Evolutionary conservation across 23 tunicate genomes (phyloP).

Genomic region (Trididemnum clinides): DNA sequence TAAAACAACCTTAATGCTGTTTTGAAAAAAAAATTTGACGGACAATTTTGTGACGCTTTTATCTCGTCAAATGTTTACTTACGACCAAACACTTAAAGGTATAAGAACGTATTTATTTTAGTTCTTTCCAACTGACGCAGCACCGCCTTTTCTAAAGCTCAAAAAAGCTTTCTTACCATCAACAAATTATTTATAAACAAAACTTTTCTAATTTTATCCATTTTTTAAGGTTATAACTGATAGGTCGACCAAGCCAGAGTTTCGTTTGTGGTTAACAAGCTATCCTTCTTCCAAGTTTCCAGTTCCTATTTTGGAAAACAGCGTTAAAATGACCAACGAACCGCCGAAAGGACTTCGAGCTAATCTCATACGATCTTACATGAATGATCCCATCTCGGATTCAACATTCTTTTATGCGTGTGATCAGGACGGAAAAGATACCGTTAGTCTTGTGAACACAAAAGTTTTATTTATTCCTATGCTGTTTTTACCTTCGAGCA

Average conservation of each 20-base stretch:
- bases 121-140: too few species aligned
- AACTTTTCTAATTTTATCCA: background rate
- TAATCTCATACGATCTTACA: conserved; percentile 71
- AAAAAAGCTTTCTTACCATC: too few species aligned
- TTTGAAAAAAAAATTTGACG: too few species aligned
- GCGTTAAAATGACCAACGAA: conserved; percentile 94
- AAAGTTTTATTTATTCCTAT: too few species aligned
- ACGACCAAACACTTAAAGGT: too few species aligned
- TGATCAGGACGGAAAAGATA: conserved; percentile 36
- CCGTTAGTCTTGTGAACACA: conserved; percentile 4
- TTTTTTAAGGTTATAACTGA: conserved; percentile 78
- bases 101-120: too few species aligned
- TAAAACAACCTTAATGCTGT: too few species aligned
- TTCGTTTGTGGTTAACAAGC: conserved; percentile 87
- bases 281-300: conserved; percentile 89
- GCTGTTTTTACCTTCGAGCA: too few species aligned
- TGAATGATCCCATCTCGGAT: conserved; percentile 83
- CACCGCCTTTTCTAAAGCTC: too few species aligned
- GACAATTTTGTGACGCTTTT: too few species aligned
- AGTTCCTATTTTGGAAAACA: conserved; percentile 75
- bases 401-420: conserved; percentile 68
- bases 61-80: too few species aligned
- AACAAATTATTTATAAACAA: too few species aligned
- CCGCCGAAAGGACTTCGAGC: conserved; percentile 92
- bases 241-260: conserved; percentile 49